Base-by-base conservation (phyloP, 1,140 invertebrate genomes). In the Megalopta genalis region DNA sequence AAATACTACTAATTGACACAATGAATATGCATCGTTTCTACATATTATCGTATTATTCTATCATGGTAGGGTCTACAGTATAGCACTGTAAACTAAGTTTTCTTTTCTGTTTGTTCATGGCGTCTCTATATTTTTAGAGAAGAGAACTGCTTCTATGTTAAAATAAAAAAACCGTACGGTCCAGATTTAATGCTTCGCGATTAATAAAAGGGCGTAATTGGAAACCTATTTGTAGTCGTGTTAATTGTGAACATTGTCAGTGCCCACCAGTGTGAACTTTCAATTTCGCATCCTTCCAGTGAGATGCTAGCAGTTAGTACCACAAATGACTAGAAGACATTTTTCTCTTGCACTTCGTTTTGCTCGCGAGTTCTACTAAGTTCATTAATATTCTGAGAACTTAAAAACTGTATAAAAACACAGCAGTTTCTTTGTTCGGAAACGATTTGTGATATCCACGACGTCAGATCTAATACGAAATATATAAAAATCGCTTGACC, bases 1-100 rank as follows among this genome's bases (percentile, higher is more conserved):
- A 75, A 77, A 16, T 69, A 14, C n/a, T n/a, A n/a, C 60, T 78
- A 78, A 78, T 78, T 78, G 69, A 73, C 77, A 73, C 62, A 62
- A 72, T 57, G 23, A 73, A 70, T 77, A 77, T 77, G 46, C n/a
- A 42, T 59, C 21, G 60, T 23, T 37, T 59, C 69, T 78, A 73
- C 37, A 70, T 63, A 27, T 77, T 52, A 54, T 5, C 18, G 8
- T 46, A 21, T 46, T 46, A 73, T 42, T 18, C 23, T 60, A 21
- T 6, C 49, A 42, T 52, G 21, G 16, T 52, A 52, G 12, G 25
- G 16, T 46, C 32, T n/a, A 54, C 32, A 6, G 49, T 27, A 10
- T 21, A 14, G 54, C 9, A 69, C 54, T 7, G 10, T 23, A 42
- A 72, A 70, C 27, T 62, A 10, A 21, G 21, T 25, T 3, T 46